Conservation (phyloP, 2,888 invertebrate species). For the Glomeris marginata region DNA sequence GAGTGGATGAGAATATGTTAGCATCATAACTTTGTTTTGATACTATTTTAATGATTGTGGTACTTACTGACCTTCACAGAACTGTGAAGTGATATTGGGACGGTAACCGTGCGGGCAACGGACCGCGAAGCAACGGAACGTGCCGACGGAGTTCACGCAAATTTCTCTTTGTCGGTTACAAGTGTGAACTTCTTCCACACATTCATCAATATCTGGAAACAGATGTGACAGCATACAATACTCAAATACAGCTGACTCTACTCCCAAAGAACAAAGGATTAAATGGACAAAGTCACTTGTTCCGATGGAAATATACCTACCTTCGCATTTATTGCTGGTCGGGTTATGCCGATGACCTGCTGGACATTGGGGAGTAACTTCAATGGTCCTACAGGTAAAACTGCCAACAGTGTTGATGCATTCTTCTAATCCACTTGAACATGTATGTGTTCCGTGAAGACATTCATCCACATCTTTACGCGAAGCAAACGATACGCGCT, state of each 20-base stretch:
- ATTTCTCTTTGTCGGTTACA: slow-evolving; percentile 27
- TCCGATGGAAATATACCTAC: too few relatives aligned
- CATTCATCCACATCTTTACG: slow-evolving; percentile 27
- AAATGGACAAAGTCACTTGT: too few relatives aligned
- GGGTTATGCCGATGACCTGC: slow-evolving; percentile 10
- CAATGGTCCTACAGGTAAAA: slow-evolving; percentile 17
- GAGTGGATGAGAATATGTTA: neutral
- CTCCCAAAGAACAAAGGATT: too few relatives aligned
- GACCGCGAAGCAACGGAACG: slow-evolving; percentile 24
- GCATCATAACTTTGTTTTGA: too few relatives aligned
- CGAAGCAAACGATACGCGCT: too few relatives aligned
- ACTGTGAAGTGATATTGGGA: slow-evolving; percentile 5
- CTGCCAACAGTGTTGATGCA: slow-evolving; percentile 38
- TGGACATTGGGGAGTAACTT: slow-evolving; percentile 12
- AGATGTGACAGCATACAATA: too few relatives aligned
- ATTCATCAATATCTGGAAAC: slow-evolving; percentile 27
- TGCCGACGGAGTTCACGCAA: slow-evolving; percentile 37
- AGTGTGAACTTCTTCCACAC: slow-evolving; percentile 25
- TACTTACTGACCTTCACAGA: slow-evolving; percentile 12
- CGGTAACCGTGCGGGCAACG: slow-evolving; percentile 17
- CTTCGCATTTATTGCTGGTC: too few relatives aligned
- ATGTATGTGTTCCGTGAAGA: slow-evolving; percentile 25
- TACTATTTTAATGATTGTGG: too few relatives aligned
- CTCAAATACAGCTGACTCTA: too few relatives aligned
- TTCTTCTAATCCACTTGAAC: slow-evolving; percentile 26